Evolutionary conservation across 2,797 vertebrate genomes (phyloP).

Genomic region (Gorsachius magnificus): DNA sequence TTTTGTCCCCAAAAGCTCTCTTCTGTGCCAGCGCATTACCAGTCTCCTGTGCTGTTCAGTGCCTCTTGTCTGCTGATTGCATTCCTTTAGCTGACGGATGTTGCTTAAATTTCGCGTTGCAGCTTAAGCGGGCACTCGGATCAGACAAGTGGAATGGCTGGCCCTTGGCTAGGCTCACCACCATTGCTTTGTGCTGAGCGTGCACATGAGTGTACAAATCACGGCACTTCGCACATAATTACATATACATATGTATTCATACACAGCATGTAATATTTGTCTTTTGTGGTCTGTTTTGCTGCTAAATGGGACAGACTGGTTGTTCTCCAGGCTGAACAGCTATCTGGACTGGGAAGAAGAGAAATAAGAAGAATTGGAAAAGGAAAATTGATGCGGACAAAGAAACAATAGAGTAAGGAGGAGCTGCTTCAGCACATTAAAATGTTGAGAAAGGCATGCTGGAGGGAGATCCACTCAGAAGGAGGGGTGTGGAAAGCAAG

Average conservation of each 20-base stretch:
- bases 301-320: background rate
- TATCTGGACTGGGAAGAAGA: background rate
- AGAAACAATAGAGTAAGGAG: background rate
- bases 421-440: background rate
- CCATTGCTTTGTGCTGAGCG: background rate
- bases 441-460: background rate
- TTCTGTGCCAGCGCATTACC: background rate
- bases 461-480: background rate
- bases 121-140: rapidly evolving
- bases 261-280: rapidly evolving
- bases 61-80: background rate
- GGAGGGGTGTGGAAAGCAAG: background rate
- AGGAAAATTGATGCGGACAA: background rate
- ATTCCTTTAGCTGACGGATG: background rate
- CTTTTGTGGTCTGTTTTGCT: background rate
- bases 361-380: background rate
- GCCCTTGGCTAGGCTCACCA: background rate
- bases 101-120: constrained; percentile 28
- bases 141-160: constrained; percentile 37
- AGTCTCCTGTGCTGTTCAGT: background rate
- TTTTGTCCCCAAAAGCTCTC: background rate
- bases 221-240: rapidly evolving
- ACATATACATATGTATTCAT: rapidly evolving
- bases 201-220: rapidly evolving
- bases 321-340: background rate